Evolutionary conservation across 2,797 vertebrate species (phyloP).

Genomic region (Phataginus tetradactyla): DNA sequence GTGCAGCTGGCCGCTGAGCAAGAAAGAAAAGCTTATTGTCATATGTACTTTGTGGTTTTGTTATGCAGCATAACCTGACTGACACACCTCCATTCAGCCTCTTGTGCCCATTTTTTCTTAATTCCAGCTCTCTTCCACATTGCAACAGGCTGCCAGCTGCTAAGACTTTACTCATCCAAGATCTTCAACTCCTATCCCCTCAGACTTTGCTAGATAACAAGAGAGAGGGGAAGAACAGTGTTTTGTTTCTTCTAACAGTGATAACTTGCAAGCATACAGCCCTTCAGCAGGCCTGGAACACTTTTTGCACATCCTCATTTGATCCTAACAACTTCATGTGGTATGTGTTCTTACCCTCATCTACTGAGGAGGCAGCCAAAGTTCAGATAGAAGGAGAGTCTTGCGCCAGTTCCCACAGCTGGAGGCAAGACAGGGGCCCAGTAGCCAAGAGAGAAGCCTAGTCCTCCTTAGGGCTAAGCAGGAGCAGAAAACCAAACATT

Average conservation of each 20-base stretch:
- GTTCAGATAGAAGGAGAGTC: neutral
- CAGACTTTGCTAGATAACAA: neutral
- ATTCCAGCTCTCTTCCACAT: neutral
- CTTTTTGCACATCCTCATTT: neutral
- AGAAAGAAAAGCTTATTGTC: neutral
- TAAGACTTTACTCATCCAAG: neutral
- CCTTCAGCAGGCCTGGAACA: neutral
- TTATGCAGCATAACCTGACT: neutral
- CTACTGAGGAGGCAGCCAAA: neutral
- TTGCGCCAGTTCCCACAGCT: neutral
- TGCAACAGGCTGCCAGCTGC: neutral
- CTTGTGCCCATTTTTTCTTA: neutral
- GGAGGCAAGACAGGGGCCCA: neutral
- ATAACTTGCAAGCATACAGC: neutral
- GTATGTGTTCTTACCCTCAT: neutral
- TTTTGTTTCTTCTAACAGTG: neutral
- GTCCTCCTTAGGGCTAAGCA: neutral
- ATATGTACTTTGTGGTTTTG: neutral
- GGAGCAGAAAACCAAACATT: slow-evolving; percentile 19
- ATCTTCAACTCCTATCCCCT: neutral
- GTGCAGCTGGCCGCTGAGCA: neutral
- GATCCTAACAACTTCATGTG: neutral
- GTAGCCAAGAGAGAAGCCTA: neutral
- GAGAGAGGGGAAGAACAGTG: neutral
- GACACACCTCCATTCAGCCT: neutral